phyloP scores from a whole-genome alignment of 2,797 vertebrate genomes.

The Monodelphis domestica region DNA sequence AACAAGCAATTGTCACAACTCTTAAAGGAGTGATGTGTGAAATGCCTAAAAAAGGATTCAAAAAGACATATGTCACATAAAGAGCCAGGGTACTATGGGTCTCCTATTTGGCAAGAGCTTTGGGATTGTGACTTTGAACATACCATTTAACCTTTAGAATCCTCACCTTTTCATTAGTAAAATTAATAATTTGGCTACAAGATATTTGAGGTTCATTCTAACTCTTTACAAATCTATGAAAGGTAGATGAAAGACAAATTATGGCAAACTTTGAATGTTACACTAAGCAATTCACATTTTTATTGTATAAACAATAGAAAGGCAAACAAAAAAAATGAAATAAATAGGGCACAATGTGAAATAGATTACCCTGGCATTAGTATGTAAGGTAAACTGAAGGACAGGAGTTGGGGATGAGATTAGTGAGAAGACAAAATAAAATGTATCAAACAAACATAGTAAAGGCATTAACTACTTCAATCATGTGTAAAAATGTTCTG shows the following conservation, averaged over 20 bases:
- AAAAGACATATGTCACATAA: neutral
- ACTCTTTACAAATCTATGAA: neutral
- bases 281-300: neutral
- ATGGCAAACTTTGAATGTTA: neutral
- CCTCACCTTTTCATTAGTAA: neutral
- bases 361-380: neutral
- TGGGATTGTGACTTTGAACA: neutral
- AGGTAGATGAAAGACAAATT: neutral
- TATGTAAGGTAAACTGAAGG: neutral
- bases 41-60: neutral
- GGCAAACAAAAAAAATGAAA: neutral
- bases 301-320: neutral
- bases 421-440: neutral
- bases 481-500: conserved; percentile 13
- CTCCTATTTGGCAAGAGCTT: neutral
- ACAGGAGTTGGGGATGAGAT: neutral
- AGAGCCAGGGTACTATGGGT: neutral
- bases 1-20: neutral
- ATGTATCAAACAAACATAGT: neutral
- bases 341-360: neutral
- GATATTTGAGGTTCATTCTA: neutral
- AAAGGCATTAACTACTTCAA: neutral
- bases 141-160: neutral
- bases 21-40: neutral
- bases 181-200: neutral